These are phyloP conservation scores for Eristalis tenax DNA, from an alignment of 2,888 invertebrate species.

Conservation along the genomic window DNA sequence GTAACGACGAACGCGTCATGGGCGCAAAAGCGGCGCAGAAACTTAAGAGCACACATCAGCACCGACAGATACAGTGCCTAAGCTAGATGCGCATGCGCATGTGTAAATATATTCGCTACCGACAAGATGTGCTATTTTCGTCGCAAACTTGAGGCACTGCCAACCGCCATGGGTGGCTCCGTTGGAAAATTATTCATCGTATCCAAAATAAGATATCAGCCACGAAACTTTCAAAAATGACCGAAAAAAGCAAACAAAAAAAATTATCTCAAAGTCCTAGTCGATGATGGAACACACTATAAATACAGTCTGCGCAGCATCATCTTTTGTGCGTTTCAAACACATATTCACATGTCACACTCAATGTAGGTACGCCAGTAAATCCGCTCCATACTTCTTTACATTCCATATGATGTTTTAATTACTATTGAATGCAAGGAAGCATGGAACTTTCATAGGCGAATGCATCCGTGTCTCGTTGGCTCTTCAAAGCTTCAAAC, in stretches of 20 bases:
- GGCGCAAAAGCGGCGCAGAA: constrained; percentile 22
- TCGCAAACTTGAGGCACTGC: constrained; percentile 48
- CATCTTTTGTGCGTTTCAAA: background rate
- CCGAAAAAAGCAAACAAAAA: background rate
- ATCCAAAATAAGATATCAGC: constrained; percentile 46
- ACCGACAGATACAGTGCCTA: constrained; percentile 7
- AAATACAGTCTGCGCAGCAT: constrained; percentile 12
- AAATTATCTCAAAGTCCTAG: constrained; percentile 15
- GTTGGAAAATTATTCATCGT: constrained; percentile 41
- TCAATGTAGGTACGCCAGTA: constrained; percentile 74
- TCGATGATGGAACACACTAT: constrained; percentile 41
- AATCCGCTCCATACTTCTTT: constrained; percentile 82
- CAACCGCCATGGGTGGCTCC: constrained; percentile 13
- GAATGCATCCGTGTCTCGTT: constrained; percentile 8
- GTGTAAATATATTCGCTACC: constrained; percentile 3
- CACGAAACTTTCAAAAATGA: background rate
- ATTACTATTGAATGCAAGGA: constrained; percentile 82
- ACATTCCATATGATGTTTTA: constrained; percentile 82
- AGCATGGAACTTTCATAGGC: constrained; percentile 82
- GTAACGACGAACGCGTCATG: constrained; percentile 18
- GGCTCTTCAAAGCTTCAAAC: background rate
- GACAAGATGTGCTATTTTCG: constrained; percentile 47
- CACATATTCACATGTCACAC: background rate
- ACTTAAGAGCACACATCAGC: background rate
- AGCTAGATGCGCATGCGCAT: constrained; percentile 33